A percentile compares a stretch with the other conserved stretches of the same genome.
These are phyloP conservation scores for Australoheros facetus DNA, from an alignment of 2,797 vertebrate species.

Conservation along the genomic window DNA sequence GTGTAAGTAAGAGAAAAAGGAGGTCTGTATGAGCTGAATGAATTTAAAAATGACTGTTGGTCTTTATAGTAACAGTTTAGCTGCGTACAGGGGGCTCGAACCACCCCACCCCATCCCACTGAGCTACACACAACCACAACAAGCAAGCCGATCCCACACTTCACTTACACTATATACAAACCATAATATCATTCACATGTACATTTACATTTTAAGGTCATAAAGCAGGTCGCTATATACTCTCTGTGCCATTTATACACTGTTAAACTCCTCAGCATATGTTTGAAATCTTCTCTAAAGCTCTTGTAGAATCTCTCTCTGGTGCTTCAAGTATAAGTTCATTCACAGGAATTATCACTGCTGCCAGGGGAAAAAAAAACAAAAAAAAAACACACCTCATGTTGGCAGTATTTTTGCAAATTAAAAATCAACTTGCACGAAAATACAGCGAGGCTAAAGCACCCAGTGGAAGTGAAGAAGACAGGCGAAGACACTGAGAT, in stretches of 20 bases:
- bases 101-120: neutral
- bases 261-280: slow-evolving; percentile 18
- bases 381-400: neutral
- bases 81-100: neutral
- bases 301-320: slow-evolving; percentile 23
- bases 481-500: neutral
- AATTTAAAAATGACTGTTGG: slow-evolving; percentile 2
- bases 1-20: neutral
- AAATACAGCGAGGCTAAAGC: neutral
- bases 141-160: slow-evolving; percentile 5
- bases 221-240: slow-evolving; percentile 43
- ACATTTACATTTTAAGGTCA: slow-evolving; percentile 60
- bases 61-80: neutral
- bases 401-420: neutral
- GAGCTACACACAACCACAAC: slow-evolving; percentile 20
- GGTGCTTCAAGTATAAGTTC: slow-evolving; percentile 58
- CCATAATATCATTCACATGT: slow-evolving; percentile 38
- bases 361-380: slow-evolving; percentile 31
- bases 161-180: slow-evolving; percentile 36
- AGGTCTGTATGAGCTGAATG: neutral
- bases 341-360: slow-evolving; percentile 37
- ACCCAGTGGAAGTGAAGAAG: slow-evolving; percentile 4
- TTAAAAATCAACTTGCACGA: neutral
- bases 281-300: slow-evolving; percentile 31
- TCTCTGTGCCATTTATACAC: slow-evolving; percentile 40